Base-by-base conservation (phyloP, 2,113 vertebrate genomes). In the Ahaetulla prasina region DNA sequence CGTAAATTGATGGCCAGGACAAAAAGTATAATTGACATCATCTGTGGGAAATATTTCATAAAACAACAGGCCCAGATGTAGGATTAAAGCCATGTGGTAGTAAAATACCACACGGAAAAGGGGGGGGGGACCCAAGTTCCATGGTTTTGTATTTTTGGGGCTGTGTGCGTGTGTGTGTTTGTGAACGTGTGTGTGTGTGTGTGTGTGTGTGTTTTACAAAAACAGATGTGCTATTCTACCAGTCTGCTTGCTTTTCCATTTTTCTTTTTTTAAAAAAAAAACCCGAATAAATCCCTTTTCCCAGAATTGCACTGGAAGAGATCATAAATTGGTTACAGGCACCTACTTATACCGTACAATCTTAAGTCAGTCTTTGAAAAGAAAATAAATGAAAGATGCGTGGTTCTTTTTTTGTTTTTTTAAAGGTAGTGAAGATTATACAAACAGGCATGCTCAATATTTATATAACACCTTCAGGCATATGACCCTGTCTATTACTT, bases 31-130 rank as follows among this genome's bases (percentile, higher is more conserved):
- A 98, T 98, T 98, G 98, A 98, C 98, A 98, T 98, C 98, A 98
- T 98, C 98, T 98, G 98, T 98, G 98, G 98, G 98, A 98, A 98
- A 98, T 98, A 98, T 98, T 98, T 98, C 98, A 98, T 98, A 98
- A 98, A 98, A 98, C 98, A 98, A 98, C 98, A 98, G 98, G 98
- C 97, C 98, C 98, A 98, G 98, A 98, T 98, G 98, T 98, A 98
- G 98, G 97, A 98, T 98, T 98, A 98, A 98, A 98, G 98, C 97
- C 98, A 98, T 98, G 98, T 98, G 98, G 98, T 98, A 98, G 98
- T 98, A 98, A 98, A 98, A 98, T 98, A 98, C 98, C 98, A 98
- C 97, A 98, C 97, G 97, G 98, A 98, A 98, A 98, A 98, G 97
- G 97, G 97, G 97, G 23, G 39, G 98, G 97, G 23, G 97, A 97